phyloP scores from a whole-genome alignment of 1,140 invertebrate species.

The Temnothorax curvispinosus region DNA sequence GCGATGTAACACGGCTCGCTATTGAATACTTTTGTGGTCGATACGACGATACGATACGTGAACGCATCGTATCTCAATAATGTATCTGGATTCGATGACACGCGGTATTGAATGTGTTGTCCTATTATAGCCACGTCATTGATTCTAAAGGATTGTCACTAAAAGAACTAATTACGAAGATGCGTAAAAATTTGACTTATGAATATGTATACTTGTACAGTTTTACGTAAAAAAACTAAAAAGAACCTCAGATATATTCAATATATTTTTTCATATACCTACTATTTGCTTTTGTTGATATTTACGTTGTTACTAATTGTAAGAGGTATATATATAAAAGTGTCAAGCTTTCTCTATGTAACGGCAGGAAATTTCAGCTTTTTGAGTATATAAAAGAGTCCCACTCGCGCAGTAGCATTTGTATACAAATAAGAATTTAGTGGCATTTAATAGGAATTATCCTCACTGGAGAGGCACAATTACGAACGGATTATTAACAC shows the following conservation, averaged over 20 bases:
- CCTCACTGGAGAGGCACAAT: conserved; percentile 77
- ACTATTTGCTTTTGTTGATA: neutral
- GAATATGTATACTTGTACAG: neutral
- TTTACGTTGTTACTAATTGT: neutral
- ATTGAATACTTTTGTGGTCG: conserved; percentile 55
- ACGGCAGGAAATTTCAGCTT: conserved; percentile 54
- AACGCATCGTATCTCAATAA: conserved; percentile 48
- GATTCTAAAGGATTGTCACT: neutral
- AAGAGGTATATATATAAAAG: neutral
- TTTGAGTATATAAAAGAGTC: conserved; percentile 73
- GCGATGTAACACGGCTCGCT: conserved; percentile 45
- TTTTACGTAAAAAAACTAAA: neutral
- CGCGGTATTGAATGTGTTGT: neutral
- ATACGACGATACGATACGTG: conserved; percentile 35
- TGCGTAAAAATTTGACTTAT: neutral
- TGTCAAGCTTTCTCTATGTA: neutral
- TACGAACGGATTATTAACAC: conserved; percentile 85
- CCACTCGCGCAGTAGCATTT: conserved; percentile 72
- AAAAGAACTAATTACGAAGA: neutral
- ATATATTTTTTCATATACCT: neutral
- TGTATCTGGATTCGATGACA: conserved; percentile 23
- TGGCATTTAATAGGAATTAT: conserved; percentile 83
- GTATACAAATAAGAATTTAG: conserved; percentile 84
- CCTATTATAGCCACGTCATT: neutral
- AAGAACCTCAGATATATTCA: neutral